A percentile compares a stretch with the other conserved stretches of the same genome.
Conservation (phyloP, 2,888 invertebrate genomes). For the Polydrusus pterygomalis region DNA sequence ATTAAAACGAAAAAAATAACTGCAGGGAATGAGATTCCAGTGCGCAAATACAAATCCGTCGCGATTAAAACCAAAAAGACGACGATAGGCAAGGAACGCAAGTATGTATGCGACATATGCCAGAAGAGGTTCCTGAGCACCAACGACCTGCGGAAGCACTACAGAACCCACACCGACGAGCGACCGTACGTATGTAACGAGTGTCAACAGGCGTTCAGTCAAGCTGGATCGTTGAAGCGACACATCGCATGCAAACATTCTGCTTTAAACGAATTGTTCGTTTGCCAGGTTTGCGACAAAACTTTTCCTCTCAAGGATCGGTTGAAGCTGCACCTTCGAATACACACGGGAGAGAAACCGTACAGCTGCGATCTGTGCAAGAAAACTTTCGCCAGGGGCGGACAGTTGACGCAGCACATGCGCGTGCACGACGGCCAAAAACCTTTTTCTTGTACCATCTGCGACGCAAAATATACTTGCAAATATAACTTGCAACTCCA, state of each 20-base stretch:
- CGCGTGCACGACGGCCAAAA: constrained; percentile 84
- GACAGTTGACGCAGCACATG: constrained; percentile 84
- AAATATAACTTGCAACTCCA: constrained; percentile 79
- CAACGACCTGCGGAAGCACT: constrained; percentile 81
- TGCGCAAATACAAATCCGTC: neutral
- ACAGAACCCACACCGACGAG: constrained; percentile 79
- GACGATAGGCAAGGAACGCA: constrained; percentile 63
- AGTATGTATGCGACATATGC: constrained; percentile 78
- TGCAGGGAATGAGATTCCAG: neutral
- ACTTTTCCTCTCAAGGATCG: constrained; percentile 86
- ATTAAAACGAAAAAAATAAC: neutral
- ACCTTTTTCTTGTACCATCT: constrained; percentile 82
- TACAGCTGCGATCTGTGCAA: constrained; percentile 79
- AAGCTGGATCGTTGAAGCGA: constrained; percentile 78
- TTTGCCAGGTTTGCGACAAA: constrained; percentile 85
- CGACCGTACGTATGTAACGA: constrained; percentile 78
- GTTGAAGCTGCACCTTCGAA: constrained; percentile 81
- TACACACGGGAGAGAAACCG: constrained; percentile 83
- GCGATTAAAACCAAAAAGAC: neutral
- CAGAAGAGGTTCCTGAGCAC: constrained; percentile 78
- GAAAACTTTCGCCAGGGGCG: constrained; percentile 82
- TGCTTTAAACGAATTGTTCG: constrained; percentile 73
- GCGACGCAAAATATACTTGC: constrained; percentile 82
- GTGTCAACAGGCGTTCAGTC: constrained; percentile 79
- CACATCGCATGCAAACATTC: constrained; percentile 78